Evolutionary conservation across 2,888 invertebrate genomes (phyloP).

Genomic region (Willowsia nigromaculata): DNA sequence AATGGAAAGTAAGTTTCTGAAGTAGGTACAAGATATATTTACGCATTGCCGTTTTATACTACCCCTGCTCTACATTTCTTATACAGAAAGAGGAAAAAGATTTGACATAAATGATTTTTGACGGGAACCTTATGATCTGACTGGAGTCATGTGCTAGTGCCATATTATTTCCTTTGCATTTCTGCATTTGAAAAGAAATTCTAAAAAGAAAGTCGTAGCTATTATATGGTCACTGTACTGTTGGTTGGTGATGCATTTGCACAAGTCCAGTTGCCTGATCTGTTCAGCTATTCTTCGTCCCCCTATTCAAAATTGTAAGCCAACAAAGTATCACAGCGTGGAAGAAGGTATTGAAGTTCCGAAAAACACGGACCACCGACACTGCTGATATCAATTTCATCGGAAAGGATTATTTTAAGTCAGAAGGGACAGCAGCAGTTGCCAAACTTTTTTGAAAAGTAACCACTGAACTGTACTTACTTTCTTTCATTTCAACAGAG

Average conservation of each 20-base stretch:
- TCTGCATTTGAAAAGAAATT: background rate
- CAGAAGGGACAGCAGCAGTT: slow-evolving; percentile 32
- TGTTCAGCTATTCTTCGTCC: no score
- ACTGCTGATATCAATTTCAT: slow-evolving; percentile 34
- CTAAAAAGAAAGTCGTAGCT: background rate
- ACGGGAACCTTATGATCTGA: slow-evolving; percentile 41
- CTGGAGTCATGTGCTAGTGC: background rate
- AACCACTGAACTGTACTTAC: slow-evolving; percentile 2
- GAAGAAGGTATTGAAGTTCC: no score
- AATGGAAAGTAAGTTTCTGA: background rate
- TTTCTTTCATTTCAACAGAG: background rate
- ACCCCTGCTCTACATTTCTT: slow-evolving; percentile 20
- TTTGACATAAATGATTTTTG: slow-evolving; percentile 59
- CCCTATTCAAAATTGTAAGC: no score
- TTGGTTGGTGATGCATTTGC: no score
- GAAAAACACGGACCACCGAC: background rate
- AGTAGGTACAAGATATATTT: background rate
- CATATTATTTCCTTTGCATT: background rate
- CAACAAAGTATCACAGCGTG: no score
- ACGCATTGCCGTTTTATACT: background rate
- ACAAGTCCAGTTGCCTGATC: no score
- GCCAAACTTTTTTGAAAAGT: slow-evolving; percentile 37
- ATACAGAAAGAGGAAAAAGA: background rate
- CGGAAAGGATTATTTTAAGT: slow-evolving; percentile 47
- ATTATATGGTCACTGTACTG: no score